phyloP scores from a whole-genome alignment of 23 tunicate genomes.

The Clavelina lepadiformis region DNA sequence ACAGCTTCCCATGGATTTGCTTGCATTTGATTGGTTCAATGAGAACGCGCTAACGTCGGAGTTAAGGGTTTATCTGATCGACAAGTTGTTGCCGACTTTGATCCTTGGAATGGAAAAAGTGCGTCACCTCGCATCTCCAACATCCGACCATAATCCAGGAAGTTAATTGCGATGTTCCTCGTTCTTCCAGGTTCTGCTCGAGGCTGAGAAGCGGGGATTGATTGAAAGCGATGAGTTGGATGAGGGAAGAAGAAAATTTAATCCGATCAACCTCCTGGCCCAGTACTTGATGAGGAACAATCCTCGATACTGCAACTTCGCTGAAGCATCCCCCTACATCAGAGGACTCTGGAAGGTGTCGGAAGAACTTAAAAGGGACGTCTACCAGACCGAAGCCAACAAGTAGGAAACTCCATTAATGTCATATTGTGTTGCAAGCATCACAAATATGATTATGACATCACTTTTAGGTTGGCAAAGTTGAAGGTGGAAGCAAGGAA shows the following conservation, averaged over 20 bases:
- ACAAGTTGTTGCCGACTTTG: slow-evolving; percentile 63
- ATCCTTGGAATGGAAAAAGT: slow-evolving; percentile 84
- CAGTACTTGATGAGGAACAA: slow-evolving; percentile 87
- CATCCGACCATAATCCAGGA: background rate
- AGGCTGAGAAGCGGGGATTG: slow-evolving; percentile 63
- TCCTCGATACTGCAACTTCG: slow-evolving; percentile 56
- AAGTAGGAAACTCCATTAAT: slow-evolving; percentile 49
- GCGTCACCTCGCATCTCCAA: too few species aligned
- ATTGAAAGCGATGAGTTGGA: slow-evolving; percentile 18
- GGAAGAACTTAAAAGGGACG: slow-evolving; percentile 63
- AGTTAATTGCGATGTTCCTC: background rate
- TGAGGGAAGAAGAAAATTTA: slow-evolving; percentile 26
- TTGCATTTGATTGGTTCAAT: slow-evolving; percentile 77
- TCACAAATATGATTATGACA: background rate
- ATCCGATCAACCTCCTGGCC: slow-evolving; percentile 70
- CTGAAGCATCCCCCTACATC: slow-evolving; percentile 71
- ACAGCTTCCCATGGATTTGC: slow-evolving; percentile 73
- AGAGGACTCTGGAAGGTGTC: slow-evolving; percentile 68
- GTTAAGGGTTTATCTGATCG: slow-evolving; percentile 62
- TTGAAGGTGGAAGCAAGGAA: slow-evolving; percentile 43
- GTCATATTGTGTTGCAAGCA: background rate
- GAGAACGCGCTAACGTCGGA: slow-evolving; percentile 43
- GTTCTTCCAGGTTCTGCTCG: slow-evolving; percentile 48
- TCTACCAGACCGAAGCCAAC: slow-evolving; percentile 49
- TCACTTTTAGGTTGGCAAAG: slow-evolving; percentile 29